phyloP scores from a whole-genome alignment of 2,113 vertebrate species.

The Nettapus auritus region DNA sequence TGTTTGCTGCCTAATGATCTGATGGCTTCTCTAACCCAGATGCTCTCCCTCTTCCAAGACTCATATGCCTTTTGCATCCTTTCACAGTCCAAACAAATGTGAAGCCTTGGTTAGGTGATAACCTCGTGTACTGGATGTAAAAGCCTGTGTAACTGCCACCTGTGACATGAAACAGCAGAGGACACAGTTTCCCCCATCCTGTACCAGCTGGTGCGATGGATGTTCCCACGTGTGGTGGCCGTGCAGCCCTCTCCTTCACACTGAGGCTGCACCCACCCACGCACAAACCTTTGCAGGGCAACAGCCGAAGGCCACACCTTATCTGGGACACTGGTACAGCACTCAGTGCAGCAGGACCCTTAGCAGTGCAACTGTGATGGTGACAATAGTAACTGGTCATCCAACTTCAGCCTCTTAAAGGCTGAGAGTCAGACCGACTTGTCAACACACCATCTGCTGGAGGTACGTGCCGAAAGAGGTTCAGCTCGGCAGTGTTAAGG shows the following conservation, averaged over 20 bases:
- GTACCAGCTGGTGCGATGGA: fast-evolving
- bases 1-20: not conserved
- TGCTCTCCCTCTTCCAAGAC: not conserved
- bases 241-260: fast-evolving
- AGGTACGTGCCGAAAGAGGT: not conserved
- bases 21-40: not conserved
- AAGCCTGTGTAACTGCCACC: not conserved
- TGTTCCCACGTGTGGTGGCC: not conserved
- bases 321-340: not conserved
- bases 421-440: not conserved
- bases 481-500: not conserved
- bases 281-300: not conserved
- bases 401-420: not conserved
- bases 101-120: fast-evolving
- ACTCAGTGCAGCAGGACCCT: not conserved
- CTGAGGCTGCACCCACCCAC: not conserved
- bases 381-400: not conserved
- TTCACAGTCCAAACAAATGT: fast-evolving
- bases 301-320: fast-evolving
- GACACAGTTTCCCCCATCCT: fast-evolving
- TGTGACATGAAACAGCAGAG: not conserved
- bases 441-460: fast-evolving
- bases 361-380: fast-evolving
- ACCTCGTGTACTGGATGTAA: not conserved
- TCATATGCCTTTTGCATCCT: not conserved